Base-by-base conservation (phyloP, 1,140 invertebrate genomes). In the Hirudo medicinalis region DNA sequence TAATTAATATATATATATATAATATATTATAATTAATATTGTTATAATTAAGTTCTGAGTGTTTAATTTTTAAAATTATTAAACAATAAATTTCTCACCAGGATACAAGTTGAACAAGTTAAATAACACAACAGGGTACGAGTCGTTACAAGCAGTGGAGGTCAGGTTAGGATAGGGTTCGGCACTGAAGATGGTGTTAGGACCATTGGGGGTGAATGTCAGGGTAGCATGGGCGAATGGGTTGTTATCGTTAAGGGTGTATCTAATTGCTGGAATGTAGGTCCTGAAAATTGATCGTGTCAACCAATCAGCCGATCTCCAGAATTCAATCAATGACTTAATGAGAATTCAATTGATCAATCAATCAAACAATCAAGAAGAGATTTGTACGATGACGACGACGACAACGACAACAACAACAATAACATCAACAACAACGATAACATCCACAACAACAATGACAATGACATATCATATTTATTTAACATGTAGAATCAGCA, bases 181-280 rank as follows among this genome's bases (percentile, higher is more conserved):
- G 5, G 49, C 36, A 22, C n/a, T 32, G 69, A 70, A 36, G 25
- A 5, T 49, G n/a, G 5, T 6, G 25, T 70, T 70, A 2, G 43
- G 8, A 53, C 69, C 69, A 27, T 0, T 2, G 15, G 40, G 6
- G 17, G 17, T 40, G 69, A 70, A 53, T 17, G 69, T 53, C 40
- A 73, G 69, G 17, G 57, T 70, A 20, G 55, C 69, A 11, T n/a
- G 40, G 3, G 68, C 20, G 40, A 67, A 66, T n/a, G 69, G 57
- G 22, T 36, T 22, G 13, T 27, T 32, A 17, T 32, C 66, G 49
- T 71, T 70, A 22, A 73, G 29, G 19, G 40, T 49, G 68, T 73
- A 73, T 29, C 72, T 36, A 29, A 73, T 20, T 0, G 40, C 69
- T 27, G 72, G 72, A 22, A 70, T 54, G 55, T 71, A 73, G 54